Percentiles rank a stretch among this genome's conserved stretches.
These are phyloP conservation scores for Lacerta bilineata DNA, from an alignment of 2,797 vertebrate species.

Conservation along the genomic window DNA sequence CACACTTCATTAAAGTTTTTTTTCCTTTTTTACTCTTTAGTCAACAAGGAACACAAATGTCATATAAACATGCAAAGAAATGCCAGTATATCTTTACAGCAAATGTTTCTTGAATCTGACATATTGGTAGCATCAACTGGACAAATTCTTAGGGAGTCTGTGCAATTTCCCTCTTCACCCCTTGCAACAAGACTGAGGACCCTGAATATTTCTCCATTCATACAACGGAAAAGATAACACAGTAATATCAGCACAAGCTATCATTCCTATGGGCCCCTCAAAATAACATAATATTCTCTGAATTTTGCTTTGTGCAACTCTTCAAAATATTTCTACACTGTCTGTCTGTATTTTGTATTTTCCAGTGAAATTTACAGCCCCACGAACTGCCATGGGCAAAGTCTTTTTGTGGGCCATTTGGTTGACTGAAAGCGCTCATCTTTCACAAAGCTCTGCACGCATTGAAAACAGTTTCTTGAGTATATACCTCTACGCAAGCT, in stretches of 20 bases:
- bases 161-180: conserved; percentile 1
- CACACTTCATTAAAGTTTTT: conserved; percentile 54
- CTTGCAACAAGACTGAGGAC: conserved; percentile 23
- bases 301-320: conserved; percentile 42
- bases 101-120: conserved; percentile 27
- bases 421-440: conserved; percentile 50
- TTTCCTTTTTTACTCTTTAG: conserved; percentile 54
- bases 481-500: background rate
- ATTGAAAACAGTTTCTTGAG: conserved; percentile 57
- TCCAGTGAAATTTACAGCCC: conserved; percentile 52
- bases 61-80: conserved; percentile 36
- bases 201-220: conserved; percentile 35
- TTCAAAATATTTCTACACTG: conserved; percentile 47
- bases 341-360: background rate
- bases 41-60: conserved; percentile 60
- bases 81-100: conserved; percentile 37
- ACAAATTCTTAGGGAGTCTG: conserved; percentile 21
- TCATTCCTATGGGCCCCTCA: background rate
- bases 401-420: conserved; percentile 43
- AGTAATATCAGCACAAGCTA: conserved; percentile 33
- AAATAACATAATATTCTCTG: conserved; percentile 39
- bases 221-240: conserved; percentile 30
- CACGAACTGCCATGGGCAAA: conserved; percentile 45
- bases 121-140: background rate
- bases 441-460: conserved; percentile 22